Percentiles rank a stretch among this genome's conserved stretches.
Evolutionary conservation across 2,888 invertebrate species (phyloP).

Genomic region (Leptinotarsa tumamoca): DNA sequence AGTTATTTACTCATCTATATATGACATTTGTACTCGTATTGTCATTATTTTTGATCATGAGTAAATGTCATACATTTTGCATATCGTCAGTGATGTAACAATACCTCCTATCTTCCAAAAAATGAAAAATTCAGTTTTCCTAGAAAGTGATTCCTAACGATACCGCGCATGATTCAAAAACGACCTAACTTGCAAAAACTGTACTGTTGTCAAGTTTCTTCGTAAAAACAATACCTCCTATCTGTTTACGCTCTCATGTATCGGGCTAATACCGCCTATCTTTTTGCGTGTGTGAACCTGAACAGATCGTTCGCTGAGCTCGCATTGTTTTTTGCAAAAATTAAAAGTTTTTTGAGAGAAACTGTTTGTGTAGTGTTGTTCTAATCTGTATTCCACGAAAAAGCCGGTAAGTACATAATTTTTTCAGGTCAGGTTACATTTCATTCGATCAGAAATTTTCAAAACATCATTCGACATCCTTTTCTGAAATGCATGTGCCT

Average conservation of each 20-base stretch:
- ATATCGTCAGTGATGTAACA: too few relatives aligned
- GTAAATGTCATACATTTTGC: too few relatives aligned
- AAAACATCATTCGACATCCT: background rate
- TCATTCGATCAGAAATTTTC: background rate
- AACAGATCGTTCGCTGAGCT: conserved; percentile 10
- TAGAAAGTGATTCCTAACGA: background rate
- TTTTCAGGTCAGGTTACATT: conserved; percentile 2
- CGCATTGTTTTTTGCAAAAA: conserved; percentile 3
- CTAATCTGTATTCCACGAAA: background rate
- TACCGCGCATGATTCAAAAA: conserved; percentile 14
- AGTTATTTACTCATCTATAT: too few relatives aligned
- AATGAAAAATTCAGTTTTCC: conserved; percentile 21
- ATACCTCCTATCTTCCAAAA: background rate
- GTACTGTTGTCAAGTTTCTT: conserved; percentile 6
- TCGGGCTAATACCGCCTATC: conserved; percentile 8
- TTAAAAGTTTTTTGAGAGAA: conserved; percentile 12
- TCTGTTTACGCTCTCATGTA: conserved; percentile 9
- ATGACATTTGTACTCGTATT: too few relatives aligned
- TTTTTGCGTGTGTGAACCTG: conserved; percentile 3
- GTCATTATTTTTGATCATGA: too few relatives aligned
- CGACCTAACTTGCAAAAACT: conserved; percentile 10
- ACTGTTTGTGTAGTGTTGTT: conserved; percentile 1
- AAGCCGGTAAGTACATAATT: conserved; percentile 10
- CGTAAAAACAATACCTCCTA: conserved; percentile 17
- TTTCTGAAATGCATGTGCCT: background rate